These are phyloP conservation scores for Lottia scabra DNA, from an alignment of 2,888 invertebrate genomes.

Conservation along the genomic window DNA sequence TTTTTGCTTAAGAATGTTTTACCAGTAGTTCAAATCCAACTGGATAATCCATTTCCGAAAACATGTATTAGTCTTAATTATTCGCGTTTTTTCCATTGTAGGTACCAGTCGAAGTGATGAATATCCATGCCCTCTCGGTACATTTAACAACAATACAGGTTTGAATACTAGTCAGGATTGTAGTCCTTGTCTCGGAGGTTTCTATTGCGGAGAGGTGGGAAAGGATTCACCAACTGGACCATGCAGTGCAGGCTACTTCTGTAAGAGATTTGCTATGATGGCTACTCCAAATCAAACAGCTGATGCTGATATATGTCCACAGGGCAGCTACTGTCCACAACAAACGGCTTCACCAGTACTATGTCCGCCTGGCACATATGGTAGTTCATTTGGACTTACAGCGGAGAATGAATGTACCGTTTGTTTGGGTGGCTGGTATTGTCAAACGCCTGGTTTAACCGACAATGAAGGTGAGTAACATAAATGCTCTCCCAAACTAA, in stretches of 20 bases:
- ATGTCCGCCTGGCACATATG: slow-evolving; percentile 63
- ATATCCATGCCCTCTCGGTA: slow-evolving; percentile 58
- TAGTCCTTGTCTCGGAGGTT: slow-evolving; percentile 52
- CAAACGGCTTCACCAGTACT: slow-evolving; percentile 56
- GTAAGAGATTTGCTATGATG: slow-evolving; percentile 52
- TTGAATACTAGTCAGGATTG: slow-evolving; percentile 49
- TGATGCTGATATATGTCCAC: slow-evolving; percentile 64
- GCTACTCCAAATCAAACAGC: slow-evolving; percentile 58
- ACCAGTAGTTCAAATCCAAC: too few species aligned
- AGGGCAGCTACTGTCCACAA: slow-evolving; percentile 62
- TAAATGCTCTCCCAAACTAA: too few species aligned
- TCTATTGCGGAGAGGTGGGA: slow-evolving; percentile 58
- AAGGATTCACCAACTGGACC: slow-evolving; percentile 53
- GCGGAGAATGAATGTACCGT: slow-evolving; percentile 55
- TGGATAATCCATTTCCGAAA: too few species aligned
- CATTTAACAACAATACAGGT: slow-evolving; percentile 56
- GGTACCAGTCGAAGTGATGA: slow-evolving; percentile 44
- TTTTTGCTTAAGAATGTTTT: too few species aligned
- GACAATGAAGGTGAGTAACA: slow-evolving; percentile 39
- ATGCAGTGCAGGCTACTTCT: slow-evolving; percentile 58
- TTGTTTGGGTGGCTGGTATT: slow-evolving; percentile 57
- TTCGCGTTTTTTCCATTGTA: slow-evolving; percentile 24
- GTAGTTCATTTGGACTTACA: slow-evolving; percentile 51
- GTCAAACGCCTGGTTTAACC: slow-evolving; percentile 50
- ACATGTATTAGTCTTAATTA: too few species aligned